Percentiles rank a stretch among this genome's conserved stretches.
phyloP scores from a whole-genome alignment of 2,113 vertebrate species.

The Carollia perspicillata region DNA sequence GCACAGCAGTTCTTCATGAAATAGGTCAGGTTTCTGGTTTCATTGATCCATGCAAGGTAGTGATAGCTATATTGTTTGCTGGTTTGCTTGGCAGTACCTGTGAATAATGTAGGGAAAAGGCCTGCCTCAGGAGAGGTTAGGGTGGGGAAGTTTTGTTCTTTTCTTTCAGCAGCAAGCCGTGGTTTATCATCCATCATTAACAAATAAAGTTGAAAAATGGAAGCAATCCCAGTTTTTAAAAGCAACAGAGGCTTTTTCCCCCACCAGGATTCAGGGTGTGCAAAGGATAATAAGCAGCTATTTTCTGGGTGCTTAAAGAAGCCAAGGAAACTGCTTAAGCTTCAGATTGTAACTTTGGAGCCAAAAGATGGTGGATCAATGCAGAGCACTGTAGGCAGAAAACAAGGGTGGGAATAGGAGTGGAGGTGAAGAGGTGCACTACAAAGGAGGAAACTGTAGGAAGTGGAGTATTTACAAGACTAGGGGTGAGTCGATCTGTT shows the following conservation, averaged over 20 bases:
- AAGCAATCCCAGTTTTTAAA: slow-evolving; percentile 31
- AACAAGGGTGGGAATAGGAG: background rate
- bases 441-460: background rate
- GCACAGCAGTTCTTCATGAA: background rate
- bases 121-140: background rate
- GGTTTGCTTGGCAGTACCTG: background rate
- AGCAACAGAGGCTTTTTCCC: background rate
- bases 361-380: slow-evolving; percentile 6
- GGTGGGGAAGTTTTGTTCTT: background rate
- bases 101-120: background rate
- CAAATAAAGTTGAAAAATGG: slow-evolving; percentile 38
- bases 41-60: background rate
- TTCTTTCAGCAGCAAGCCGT: background rate
- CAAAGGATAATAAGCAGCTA: background rate
- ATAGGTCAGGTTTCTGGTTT: background rate
- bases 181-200: background rate
- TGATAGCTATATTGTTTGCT: background rate
- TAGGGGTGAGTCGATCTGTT: background rate
- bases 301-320: slow-evolving; percentile 28
- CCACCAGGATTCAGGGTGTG: background rate
- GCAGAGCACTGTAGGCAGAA: slow-evolving; percentile 12
- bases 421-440: background rate
- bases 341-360: slow-evolving; percentile 7
- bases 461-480: slow-evolving; percentile 22
- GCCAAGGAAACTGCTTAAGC: background rate